Evolutionary conservation across 1,140 invertebrate genomes (phyloP), one percentile per base, ranked within the genome.

Genomic region (Leguminivora glycinivorella): DNA sequence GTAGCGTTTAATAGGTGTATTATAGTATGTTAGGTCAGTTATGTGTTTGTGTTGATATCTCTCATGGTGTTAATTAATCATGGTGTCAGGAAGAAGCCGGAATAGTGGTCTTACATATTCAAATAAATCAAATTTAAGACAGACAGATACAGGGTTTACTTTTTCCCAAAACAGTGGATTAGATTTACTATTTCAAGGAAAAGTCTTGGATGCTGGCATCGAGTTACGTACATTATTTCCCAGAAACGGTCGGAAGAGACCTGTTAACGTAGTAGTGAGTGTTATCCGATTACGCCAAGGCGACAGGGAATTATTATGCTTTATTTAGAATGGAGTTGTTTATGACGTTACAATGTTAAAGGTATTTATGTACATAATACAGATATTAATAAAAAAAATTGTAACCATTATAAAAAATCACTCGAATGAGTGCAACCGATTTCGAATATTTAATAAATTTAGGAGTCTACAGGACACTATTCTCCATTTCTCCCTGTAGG

Each of bases 301-400:
- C n/a, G 47, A 52, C 47, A 52, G 47, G 47, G 47, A 52, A 52
- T 52, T 52, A 52, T 52, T 52, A 52, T 52, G 47, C 19, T 52
- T 52, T 22, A 19, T 19, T 52, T 52, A 22, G 17, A 52, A 52
- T 52, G 9, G 7, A 22, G 19, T 22, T 52, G 5, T 52, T 52
- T 52, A 10, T 52, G 47, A 52, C 19, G 47, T 22, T 52, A 52
- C 19, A 22, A 22, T 10, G 47, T 52, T 9, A 19, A 10, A 22
- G 7, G 47, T 9, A 52, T 52, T 52, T 52, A 52, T 43, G 17
- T 43, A 7, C 7, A 31, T 31, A 4, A 31, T 6, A n/a, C n/a
- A n/a, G n/a, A n/a, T n/a, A n/a, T n/a, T n/a, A n/a, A n/a, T n/a
- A n/a, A n/a, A n/a, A n/a, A n/a, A n/a, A n/a, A n/a, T n/a, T n/a